Evolutionary conservation across 2,797 vertebrate genomes (phyloP).

Genomic region (Rhinatrema bivittatum): DNA sequence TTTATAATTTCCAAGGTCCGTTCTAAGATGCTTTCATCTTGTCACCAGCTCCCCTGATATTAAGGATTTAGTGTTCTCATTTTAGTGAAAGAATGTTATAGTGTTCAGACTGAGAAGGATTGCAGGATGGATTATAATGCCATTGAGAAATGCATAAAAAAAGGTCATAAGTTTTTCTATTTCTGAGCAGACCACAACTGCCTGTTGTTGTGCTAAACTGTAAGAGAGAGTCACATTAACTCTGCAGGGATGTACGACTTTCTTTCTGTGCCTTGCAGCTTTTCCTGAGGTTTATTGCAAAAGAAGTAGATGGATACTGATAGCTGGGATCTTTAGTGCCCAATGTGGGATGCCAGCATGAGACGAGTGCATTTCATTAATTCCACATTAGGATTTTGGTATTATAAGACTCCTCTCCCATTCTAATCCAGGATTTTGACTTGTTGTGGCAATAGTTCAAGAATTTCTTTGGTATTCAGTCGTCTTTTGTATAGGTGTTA

Average conservation of each 20-base stretch:
- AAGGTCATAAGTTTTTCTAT: slow-evolving; percentile 23
- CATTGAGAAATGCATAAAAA: slow-evolving; percentile 7
- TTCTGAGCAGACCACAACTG: too few relatives aligned
- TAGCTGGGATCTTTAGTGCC: rapidly evolving
- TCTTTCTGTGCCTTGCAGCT: background rate
- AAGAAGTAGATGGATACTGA: slow-evolving; percentile 1
- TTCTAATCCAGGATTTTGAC: too few relatives aligned
- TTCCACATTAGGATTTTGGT: background rate
- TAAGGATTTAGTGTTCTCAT: slow-evolving; percentile 29
- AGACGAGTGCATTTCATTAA: background rate
- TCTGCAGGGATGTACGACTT: slow-evolving; percentile 18
- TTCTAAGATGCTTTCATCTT: slow-evolving; percentile 17
- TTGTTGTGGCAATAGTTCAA: too few relatives aligned
- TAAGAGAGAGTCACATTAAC: slow-evolving; percentile 27
- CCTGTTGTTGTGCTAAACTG: slow-evolving; percentile 11
- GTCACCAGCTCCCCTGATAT: slow-evolving; percentile 19
- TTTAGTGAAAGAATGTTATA: slow-evolving; percentile 8
- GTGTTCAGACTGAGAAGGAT: background rate
- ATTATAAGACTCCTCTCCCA: too few relatives aligned
- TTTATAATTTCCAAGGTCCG: slow-evolving; percentile 19
- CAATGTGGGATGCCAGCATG: rapidly evolving
- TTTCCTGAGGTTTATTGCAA: rapidly evolving
- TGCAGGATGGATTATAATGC: slow-evolving; percentile 12
- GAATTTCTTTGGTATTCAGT: too few relatives aligned
- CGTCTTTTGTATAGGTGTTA: too few relatives aligned